phyloP scores from a whole-genome alignment of 1,140 invertebrate species.

The Dendrolimus kikuchii region DNA sequence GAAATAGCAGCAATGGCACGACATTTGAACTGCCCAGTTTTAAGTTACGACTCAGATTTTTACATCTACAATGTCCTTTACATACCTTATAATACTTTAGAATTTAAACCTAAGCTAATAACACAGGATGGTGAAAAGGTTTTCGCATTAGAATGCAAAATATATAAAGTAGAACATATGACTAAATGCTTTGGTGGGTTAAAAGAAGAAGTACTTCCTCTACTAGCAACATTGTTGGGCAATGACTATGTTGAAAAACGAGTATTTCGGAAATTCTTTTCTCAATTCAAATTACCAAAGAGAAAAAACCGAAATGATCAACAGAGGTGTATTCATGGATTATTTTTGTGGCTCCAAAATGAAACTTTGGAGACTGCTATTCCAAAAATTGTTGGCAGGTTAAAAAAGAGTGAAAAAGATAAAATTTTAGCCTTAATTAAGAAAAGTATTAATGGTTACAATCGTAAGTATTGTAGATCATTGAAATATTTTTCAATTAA shows the following conservation, averaged over 20 bases:
- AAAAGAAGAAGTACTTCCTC: constrained; percentile 77
- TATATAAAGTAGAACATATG: constrained; percentile 82
- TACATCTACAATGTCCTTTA: constrained; percentile 89
- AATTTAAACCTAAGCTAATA: constrained; percentile 53
- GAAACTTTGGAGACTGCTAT: constrained; percentile 80
- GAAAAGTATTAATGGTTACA: constrained; percentile 76
- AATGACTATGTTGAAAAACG: constrained; percentile 88
- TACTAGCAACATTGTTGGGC: constrained; percentile 86
- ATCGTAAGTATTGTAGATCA: constrained; percentile 70
- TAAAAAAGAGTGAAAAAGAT: constrained; percentile 71
- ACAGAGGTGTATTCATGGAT: constrained; percentile 77
- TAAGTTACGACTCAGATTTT: constrained; percentile 95
- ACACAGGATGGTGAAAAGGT: constrained; percentile 33
- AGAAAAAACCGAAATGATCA: constrained; percentile 71
- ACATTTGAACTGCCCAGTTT: constrained; percentile 84
- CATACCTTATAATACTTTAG: constrained; percentile 83
- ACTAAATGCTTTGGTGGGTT: constrained; percentile 77
- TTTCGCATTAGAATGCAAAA: constrained; percentile 73
- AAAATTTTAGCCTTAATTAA: constrained; percentile 74
- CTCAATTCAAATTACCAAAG: constrained; percentile 76
- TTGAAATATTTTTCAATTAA: constrained; percentile 71
- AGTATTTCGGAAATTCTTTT: constrained; percentile 81
- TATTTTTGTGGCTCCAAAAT: constrained; percentile 82
- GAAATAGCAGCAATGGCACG: constrained; percentile 86
- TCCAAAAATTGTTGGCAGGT: constrained; percentile 74